Conservation (phyloP, 2,113 vertebrate genomes). For the Gnathonemus longibarbis region DNA sequence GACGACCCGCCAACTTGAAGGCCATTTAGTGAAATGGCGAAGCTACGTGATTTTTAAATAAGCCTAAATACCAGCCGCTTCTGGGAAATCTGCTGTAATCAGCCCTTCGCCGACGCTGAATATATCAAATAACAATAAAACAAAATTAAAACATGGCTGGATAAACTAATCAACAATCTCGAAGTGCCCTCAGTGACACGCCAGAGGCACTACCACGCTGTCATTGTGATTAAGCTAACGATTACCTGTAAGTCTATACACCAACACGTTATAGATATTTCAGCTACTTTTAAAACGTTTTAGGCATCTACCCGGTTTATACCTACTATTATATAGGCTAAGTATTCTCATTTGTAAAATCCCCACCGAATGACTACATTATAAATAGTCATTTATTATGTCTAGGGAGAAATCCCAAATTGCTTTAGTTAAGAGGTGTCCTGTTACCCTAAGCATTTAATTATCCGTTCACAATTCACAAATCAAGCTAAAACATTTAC, state of each 20-base stretch:
- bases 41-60: not conserved
- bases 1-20: not conserved
- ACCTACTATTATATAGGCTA: not conserved
- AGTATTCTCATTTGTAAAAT: not conserved
- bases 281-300: not conserved
- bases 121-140: constrained; percentile 5
- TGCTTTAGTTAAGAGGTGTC: not conserved
- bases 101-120: not conserved
- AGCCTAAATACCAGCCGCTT: not conserved
- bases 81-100: not conserved
- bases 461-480: not conserved
- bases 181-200: not conserved
- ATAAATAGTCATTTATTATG: not conserved
- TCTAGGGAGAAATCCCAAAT: not conserved
- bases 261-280: not conserved
- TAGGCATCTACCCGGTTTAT: not conserved
- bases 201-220: not conserved
- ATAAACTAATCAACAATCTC: not conserved
- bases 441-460: not conserved
- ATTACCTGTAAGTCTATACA: not conserved
- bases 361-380: not conserved
- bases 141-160: not conserved
- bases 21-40: not conserved
- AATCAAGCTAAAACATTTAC: not conserved
- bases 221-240: not conserved